Evolutionary conservation across 2,888 invertebrate genomes (phyloP).

Genomic region (Linnaemya tessellans): DNA sequence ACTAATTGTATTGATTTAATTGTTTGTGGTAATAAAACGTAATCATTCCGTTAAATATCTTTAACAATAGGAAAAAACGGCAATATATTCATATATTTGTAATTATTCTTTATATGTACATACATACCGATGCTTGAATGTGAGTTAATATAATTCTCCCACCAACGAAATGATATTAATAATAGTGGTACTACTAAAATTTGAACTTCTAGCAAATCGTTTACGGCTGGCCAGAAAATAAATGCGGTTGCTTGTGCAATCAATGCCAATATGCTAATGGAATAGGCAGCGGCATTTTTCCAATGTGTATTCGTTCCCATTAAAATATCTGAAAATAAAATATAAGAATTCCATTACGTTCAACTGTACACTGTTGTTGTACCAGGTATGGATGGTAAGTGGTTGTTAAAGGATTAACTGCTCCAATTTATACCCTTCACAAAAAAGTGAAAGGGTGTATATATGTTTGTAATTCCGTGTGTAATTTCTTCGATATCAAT

Average conservation of each 20-base stretch:
- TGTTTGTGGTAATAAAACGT: no score
- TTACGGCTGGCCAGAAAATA: slow-evolving; percentile 87
- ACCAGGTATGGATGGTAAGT: neutral
- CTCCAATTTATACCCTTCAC: no score
- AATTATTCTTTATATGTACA: neutral
- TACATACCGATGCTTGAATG: slow-evolving; percentile 77
- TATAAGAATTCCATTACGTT: slow-evolving; percentile 21
- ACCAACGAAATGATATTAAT: slow-evolving; percentile 91
- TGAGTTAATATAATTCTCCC: slow-evolving; percentile 90
- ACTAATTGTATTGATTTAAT: no score
- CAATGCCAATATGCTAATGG: slow-evolving; percentile 84
- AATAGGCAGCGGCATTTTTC: slow-evolving; percentile 76
- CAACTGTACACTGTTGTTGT: neutral
- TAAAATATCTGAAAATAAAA: slow-evolving; percentile 77
- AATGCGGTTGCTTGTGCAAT: slow-evolving; percentile 87
- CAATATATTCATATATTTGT: neutral
- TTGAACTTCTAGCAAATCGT: slow-evolving; percentile 85
- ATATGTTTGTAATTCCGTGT: no score
- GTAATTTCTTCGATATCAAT: no score
- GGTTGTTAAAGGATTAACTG: no score
- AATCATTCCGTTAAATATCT: no score
- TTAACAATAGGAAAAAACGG: no score
- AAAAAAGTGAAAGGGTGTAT: no score
- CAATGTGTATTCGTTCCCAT: slow-evolving; percentile 76
- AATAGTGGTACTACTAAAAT: slow-evolving; percentile 86